phyloP scores from a whole-genome alignment of 2,888 invertebrate genomes.

The Cataglyphis livida region DNA sequence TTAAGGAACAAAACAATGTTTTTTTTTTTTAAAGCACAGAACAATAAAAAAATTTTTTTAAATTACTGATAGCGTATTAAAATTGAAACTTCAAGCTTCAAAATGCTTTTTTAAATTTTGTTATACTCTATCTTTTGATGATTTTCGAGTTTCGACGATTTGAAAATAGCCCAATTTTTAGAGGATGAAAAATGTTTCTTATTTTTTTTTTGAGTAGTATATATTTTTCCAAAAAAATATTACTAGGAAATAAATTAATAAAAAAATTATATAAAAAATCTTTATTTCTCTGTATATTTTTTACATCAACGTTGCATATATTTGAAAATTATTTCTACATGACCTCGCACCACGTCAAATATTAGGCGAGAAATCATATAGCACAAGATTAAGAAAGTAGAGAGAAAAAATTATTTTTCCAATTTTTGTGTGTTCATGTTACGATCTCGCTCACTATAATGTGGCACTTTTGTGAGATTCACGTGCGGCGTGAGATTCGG shows the following conservation, averaged over 20 bases:
- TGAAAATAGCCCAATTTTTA: too few relatives aligned
- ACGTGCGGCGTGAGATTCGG: conserved; percentile 24
- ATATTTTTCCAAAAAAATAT: background rate
- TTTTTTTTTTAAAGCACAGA: too few relatives aligned
- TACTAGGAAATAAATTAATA: background rate
- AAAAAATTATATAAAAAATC: background rate
- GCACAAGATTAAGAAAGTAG: conserved; percentile 16
- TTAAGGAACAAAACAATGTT: too few relatives aligned
- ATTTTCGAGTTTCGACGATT: too few relatives aligned
- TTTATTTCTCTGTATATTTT: background rate
- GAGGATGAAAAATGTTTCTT: too few relatives aligned
- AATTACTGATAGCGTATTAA: too few relatives aligned
- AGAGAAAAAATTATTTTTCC: background rate
- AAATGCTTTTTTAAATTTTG: too few relatives aligned
- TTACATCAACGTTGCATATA: background rate
- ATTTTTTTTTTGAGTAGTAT: too few relatives aligned
- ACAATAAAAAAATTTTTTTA: too few relatives aligned
- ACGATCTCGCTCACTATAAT: background rate
- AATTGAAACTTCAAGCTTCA: too few relatives aligned
- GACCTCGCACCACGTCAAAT: conserved; percentile 5
- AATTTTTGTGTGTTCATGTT: conserved; percentile 5
- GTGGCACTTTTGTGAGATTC: conserved; percentile 7
- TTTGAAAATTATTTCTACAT: background rate
- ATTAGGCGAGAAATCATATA: background rate
- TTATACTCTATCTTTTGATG: too few relatives aligned